These are phyloP conservation scores for Lepus europaeus DNA, from an alignment of 2,113 vertebrate genomes.

Conservation along the genomic window DNA sequence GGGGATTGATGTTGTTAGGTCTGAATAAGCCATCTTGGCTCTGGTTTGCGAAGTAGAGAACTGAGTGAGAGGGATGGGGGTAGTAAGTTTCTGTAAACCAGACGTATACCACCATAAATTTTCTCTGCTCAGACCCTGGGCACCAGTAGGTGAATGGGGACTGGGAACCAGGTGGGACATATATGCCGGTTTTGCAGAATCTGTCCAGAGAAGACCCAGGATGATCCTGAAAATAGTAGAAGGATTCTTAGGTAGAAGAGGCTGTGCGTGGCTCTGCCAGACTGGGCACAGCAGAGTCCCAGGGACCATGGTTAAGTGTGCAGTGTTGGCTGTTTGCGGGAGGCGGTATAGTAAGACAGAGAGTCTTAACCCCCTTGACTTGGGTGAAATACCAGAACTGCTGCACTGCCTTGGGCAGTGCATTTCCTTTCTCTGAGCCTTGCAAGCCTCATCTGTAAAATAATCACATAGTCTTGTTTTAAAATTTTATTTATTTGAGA, in stretches of 20 bases:
- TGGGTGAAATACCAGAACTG: slow-evolving; percentile 12
- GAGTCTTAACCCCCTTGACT: not conserved
- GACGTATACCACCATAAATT: not conserved
- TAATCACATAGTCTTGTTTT: not conserved
- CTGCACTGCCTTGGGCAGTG: not conserved
- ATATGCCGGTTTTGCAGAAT: not conserved
- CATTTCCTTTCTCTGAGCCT: not conserved
- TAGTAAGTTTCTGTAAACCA: not conserved
- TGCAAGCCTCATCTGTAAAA: not conserved
- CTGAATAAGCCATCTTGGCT: not conserved
- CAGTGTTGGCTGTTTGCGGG: not conserved
- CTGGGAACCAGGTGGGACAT: not conserved
- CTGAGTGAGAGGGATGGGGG: not conserved
- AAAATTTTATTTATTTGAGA: no score
- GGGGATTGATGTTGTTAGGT: not conserved
- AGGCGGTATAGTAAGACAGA: not conserved
- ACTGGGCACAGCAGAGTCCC: not conserved
- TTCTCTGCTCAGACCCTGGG: not conserved
- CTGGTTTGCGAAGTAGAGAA: not conserved
- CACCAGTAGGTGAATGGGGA: not conserved
- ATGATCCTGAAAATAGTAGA: not conserved
- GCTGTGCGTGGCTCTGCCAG: not conserved
- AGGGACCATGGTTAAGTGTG: not conserved
- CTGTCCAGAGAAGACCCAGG: not conserved
- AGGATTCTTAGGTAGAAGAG: not conserved